Percentiles rank a stretch among this genome's conserved stretches.
Conservation (phyloP, 2,797 vertebrate genomes). For the Danio choprae region DNA sequence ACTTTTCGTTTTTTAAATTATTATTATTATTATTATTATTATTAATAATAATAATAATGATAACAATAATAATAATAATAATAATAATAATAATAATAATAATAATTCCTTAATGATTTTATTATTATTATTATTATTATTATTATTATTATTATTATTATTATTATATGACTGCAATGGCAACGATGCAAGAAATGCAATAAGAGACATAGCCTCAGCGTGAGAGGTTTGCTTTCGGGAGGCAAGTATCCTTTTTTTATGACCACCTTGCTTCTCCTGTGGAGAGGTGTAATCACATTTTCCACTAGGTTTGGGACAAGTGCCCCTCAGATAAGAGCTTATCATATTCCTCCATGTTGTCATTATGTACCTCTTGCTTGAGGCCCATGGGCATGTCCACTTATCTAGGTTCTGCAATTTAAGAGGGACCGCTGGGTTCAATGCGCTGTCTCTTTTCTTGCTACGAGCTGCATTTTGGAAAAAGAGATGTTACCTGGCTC, state of each 20-base stretch:
- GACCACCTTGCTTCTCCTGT: slow-evolving; percentile 59
- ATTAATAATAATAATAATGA: too few relatives aligned
- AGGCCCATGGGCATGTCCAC: slow-evolving; percentile 67
- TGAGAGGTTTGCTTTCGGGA: slow-evolving; percentile 34
- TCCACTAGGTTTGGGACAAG: slow-evolving; percentile 71
- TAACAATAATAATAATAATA: too few relatives aligned
- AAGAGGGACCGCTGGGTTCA: slow-evolving; percentile 60
- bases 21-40: too few relatives aligned
- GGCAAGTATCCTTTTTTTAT: slow-evolving; percentile 11
- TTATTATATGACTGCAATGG: background rate
- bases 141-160: too few relatives aligned
- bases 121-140: too few relatives aligned
- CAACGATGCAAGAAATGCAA: background rate
- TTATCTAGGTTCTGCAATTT: slow-evolving; percentile 65
- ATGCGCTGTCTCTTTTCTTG: slow-evolving; percentile 50
- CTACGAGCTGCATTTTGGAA: slow-evolving; percentile 22
- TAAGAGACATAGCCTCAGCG: background rate
- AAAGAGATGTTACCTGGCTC: slow-evolving; percentile 28
- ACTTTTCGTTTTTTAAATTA: too few relatives aligned
- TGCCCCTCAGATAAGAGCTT: slow-evolving; percentile 73
- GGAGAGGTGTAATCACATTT: slow-evolving; percentile 76
- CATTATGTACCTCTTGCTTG: slow-evolving; percentile 68
- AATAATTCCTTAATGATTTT: too few relatives aligned
- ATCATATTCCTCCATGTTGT: slow-evolving; percentile 75
- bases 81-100: too few relatives aligned